phyloP scores from a whole-genome alignment of 2,797 vertebrate species.

The Poecilia velifera region DNA sequence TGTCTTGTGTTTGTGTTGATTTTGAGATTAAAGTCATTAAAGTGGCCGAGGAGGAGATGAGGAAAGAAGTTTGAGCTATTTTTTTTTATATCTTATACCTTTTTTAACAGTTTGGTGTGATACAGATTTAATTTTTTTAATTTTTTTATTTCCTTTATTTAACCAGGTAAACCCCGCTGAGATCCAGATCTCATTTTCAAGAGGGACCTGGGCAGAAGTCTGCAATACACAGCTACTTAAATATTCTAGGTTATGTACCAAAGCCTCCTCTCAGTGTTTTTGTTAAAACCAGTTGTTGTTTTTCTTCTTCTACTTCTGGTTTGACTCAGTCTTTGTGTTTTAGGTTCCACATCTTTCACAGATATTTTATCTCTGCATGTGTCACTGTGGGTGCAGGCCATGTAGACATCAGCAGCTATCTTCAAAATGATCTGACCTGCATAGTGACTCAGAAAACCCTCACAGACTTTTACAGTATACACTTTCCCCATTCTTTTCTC shows the following conservation, averaged over 20 bases:
- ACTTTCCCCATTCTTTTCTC: background rate
- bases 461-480: background rate
- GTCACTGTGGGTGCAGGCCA: background rate
- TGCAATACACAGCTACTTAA: too few species aligned
- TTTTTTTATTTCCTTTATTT: too few species aligned
- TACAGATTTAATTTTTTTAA: background rate
- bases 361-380: background rate
- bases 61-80: background rate
- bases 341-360: background rate
- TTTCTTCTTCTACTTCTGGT: background rate
- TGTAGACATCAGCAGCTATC: background rate
- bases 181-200: too few species aligned
- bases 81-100: background rate
- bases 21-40: background rate
- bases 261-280: background rate
- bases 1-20: background rate
- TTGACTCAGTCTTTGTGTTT: background rate
- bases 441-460: background rate
- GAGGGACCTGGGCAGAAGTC: too few species aligned
- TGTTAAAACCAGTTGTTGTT: background rate
- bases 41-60: background rate
- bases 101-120: background rate
- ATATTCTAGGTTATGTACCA: background rate
- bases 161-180: too few species aligned
- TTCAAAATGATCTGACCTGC: background rate